Percentiles rank a stretch among this genome's conserved stretches.
These are phyloP conservation scores for Drymonia ruficornis DNA, from an alignment of 2,888 invertebrate species.

Conservation along the genomic window DNA sequence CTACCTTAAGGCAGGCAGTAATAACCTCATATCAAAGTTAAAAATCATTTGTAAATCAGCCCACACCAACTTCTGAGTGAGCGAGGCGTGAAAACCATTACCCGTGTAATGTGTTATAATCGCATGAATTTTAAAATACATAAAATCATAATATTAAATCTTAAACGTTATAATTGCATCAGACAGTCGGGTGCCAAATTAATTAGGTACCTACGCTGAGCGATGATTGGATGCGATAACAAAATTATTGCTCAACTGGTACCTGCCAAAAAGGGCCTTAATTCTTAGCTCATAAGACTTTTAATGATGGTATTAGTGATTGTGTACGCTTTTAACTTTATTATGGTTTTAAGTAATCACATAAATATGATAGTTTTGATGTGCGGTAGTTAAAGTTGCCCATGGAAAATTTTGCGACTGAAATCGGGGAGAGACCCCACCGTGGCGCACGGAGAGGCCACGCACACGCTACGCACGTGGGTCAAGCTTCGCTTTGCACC, in stretches of 20 bases:
- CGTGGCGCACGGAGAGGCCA: no score
- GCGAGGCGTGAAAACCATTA: not conserved
- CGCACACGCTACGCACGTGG: no score
- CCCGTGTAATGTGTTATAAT: not conserved
- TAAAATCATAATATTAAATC: constrained; percentile 22
- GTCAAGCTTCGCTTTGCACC: no score
- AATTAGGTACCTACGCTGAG: constrained; percentile 26
- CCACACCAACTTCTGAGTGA: not conserved
- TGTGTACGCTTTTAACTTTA: constrained; percentile 9
- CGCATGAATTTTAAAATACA: constrained; percentile 7
- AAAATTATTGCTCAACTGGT: not conserved
- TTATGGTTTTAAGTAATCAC: constrained; percentile 8
- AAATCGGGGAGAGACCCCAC: no score
- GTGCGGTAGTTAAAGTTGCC: constrained; percentile 26
- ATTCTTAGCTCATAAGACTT: not conserved
- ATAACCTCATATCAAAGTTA: no score
- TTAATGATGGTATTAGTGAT: not conserved
- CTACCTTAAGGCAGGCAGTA: no score
- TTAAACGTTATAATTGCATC: constrained; percentile 35
- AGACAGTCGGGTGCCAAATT: constrained; percentile 31
- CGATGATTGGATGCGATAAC: constrained; percentile 20
- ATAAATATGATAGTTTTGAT: constrained; percentile 17
- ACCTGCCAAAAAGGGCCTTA: constrained; percentile 11
- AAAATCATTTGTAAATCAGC: no score
- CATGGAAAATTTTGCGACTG: no score